Evolutionary conservation across 2,113 vertebrate species (phyloP).

Genomic region (Lonchura striata): DNA sequence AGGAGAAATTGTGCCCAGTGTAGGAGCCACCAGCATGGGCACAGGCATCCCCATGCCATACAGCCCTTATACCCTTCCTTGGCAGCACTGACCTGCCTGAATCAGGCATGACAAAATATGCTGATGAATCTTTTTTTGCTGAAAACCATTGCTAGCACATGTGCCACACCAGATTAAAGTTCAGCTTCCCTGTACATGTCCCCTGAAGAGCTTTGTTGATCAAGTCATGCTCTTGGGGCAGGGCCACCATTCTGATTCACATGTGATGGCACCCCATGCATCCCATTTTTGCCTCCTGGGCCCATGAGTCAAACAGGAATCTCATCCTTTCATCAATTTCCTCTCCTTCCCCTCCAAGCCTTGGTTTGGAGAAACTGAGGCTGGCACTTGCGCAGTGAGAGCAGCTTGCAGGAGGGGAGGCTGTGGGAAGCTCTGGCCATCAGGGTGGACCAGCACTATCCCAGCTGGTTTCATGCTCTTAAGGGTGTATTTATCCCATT

Average conservation of each 20-base stretch:
- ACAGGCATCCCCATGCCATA: background rate
- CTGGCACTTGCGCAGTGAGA: background rate
- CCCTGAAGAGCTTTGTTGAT: background rate
- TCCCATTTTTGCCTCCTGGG: background rate
- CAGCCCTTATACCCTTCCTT: background rate
- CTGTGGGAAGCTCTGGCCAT: background rate
- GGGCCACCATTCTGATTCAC: background rate
- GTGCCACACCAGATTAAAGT: background rate
- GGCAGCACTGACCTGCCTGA: fast-evolving
- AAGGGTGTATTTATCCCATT: background rate
- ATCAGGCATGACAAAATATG: background rate
- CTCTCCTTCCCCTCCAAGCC: background rate
- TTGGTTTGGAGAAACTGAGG: background rate
- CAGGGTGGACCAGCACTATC: background rate
- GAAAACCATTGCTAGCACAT: background rate
- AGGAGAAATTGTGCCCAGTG: background rate
- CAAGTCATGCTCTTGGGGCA: background rate
- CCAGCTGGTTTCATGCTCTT: background rate
- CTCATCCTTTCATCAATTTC: background rate
- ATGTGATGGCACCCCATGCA: fast-evolving
- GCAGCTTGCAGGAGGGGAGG: background rate
- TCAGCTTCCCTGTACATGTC: background rate
- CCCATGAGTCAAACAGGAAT: background rate
- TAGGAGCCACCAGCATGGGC: background rate
- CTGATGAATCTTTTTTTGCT: background rate